Evolutionary conservation across 2,888 invertebrate genomes (phyloP), one percentile per base, ranked within the genome.

Genomic region (Cerastis leucographa): DNA sequence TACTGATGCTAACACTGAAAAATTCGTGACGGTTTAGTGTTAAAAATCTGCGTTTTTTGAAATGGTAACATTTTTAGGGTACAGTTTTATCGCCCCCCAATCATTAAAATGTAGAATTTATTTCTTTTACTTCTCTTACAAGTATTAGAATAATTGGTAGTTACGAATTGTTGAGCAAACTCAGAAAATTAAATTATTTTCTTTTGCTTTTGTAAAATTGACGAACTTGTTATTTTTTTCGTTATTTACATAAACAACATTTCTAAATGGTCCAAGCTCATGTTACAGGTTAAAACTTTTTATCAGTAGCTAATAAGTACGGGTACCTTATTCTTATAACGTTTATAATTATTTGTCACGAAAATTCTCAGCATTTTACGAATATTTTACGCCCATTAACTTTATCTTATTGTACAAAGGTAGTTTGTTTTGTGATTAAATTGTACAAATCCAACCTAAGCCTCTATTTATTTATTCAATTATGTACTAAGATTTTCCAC

Each of bases 31-130:
- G 54, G 64, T 77, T 61, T 72, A 66, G 25, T 80, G 59, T 80
- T 59, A 70, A 72, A 73, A 74, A 59, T 46, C 19, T 14, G 14
- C 12, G 59, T 56, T 35, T 67, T 82, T 73, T 75, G 12, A 46
- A 66, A 65, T 54, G 49, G 68, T 69, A 67, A 74, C 71, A 77
- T 80, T 84, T 70, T 80, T 65, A n/a, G 65, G 70, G 68, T 65
- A n/a, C 51, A 56, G 56, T 64, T 73, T 80, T 75, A 84, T 75
- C 74, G 77, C 54, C 22, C 19, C 9, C 9, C 17, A 29, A 51
- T 54, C 74, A 64, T 83, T 77, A 77, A 77, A 84, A 74, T 72
- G 72, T 72, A 64, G 54, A 67, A 76, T 76, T 80, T 83, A 80
- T 84, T 84, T 51, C 0, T 42, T 70, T 70, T 42, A 73, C 49